These are phyloP conservation scores for Drosophila nr. perissopoda DNA, from an alignment of 2,888 invertebrate species.

Conservation along the genomic window DNA sequence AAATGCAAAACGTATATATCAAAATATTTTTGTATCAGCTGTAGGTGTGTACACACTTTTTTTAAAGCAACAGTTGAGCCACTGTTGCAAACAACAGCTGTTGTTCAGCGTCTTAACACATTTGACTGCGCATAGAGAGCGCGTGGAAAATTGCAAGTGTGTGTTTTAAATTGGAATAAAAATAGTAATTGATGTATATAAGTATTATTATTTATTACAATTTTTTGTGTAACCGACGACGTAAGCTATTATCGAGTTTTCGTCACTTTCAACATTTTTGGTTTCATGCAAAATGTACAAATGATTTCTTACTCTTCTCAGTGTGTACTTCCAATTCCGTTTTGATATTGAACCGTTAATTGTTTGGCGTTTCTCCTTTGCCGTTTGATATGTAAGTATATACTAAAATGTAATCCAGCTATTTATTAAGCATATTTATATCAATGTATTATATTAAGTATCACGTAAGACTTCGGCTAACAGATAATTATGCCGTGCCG, in stretches of 20 bases:
- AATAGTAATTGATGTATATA: too few species aligned
- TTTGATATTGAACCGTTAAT: slow-evolving; percentile 2
- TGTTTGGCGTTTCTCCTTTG: background rate
- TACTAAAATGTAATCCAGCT: background rate
- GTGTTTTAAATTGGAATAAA: too few species aligned
- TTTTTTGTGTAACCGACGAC: too few species aligned
- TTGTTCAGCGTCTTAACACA: background rate
- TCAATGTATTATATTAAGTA: background rate
- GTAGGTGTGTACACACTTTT: too few species aligned
- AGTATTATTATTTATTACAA: too few species aligned
- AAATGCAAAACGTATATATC: background rate
- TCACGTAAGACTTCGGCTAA: background rate
- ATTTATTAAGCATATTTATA: background rate
- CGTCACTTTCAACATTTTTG: slow-evolving; percentile 20
- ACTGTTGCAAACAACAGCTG: background rate
- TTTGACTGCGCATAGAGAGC: background rate
- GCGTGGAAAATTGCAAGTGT: too few species aligned
- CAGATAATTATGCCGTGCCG: background rate
- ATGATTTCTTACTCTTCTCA: slow-evolving; percentile 26
- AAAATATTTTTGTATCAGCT: too few species aligned
- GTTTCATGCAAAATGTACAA: slow-evolving; percentile 65
- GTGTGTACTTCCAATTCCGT: slow-evolving; percentile 4
- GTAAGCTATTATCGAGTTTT: too few species aligned
- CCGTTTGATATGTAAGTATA: background rate
- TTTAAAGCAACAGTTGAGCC: too few species aligned